A percentile compares a stretch with the other conserved stretches of the same genome.
Evolutionary conservation across 2,113 vertebrate species (phyloP).

Genomic region (Noctilio leporinus): DNA sequence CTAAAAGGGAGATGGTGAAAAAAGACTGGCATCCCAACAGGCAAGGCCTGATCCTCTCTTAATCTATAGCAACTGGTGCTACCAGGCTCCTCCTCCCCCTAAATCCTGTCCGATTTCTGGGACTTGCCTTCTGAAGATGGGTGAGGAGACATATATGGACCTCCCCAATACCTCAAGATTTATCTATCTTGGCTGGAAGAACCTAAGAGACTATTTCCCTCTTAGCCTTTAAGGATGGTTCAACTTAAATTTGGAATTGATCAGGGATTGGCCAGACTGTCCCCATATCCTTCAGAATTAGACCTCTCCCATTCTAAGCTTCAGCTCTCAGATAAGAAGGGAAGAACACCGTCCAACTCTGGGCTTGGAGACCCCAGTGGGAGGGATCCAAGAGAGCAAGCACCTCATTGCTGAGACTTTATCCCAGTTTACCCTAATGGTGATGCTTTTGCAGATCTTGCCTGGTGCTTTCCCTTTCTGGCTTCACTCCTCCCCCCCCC

Average conservation of each 20-base stretch:
- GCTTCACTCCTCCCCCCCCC: not conserved
- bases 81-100: not conserved
- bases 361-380: not conserved
- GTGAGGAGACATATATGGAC: not conserved
- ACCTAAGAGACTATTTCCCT: not conserved
- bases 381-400: not conserved
- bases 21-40: not conserved
- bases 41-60: conserved; percentile 28
- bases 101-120: not conserved
- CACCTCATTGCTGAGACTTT: not conserved
- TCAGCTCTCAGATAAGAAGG: not conserved
- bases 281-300: not conserved
- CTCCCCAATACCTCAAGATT: not conserved
- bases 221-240: not conserved
- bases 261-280: not conserved
- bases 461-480: not conserved
- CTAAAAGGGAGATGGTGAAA: not conserved
- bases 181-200: not conserved
- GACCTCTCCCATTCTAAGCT: not conserved
- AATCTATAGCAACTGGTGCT: conserved; percentile 45
- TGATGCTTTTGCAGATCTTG: not conserved
- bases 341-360: not conserved
- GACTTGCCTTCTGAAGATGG: not conserved
- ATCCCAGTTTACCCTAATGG: not conserved
- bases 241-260: not conserved